Conservation (phyloP, 2,888 invertebrate genomes). For the Caenorhabditis virilis region DNA sequence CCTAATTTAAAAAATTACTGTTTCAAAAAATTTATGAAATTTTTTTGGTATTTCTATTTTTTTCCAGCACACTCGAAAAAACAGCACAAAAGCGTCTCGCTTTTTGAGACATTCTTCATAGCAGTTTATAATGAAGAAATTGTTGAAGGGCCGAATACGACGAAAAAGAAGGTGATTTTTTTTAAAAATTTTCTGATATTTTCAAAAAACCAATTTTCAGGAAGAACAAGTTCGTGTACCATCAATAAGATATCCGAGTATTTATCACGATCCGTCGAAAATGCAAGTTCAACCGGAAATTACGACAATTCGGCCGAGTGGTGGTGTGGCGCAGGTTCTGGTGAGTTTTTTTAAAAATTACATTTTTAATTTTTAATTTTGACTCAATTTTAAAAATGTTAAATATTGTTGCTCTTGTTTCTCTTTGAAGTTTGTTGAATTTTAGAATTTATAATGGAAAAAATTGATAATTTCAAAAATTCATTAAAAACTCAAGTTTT, state of each 20-base stretch:
- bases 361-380: no score
- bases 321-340: conserved; percentile 33
- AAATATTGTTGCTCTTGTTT: no score
- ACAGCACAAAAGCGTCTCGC: conserved; percentile 54
- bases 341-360: no score
- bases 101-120: conserved; percentile 65
- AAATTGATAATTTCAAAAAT: no score
- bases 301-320: conserved; percentile 24
- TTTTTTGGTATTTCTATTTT: no score
- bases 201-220: conserved; percentile 70
- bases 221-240: conserved; percentile 82
- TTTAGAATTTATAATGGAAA: no score
- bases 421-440: no score
- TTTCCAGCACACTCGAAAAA: conserved; percentile 55
- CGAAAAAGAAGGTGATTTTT: conserved; percentile 45
- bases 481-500: no score
- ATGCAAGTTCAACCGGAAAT: conserved; percentile 72
- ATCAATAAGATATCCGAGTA: conserved; percentile 85
- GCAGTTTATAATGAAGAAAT: conserved; percentile 68
- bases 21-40: no score
- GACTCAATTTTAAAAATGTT: no score
- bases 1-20: no score
- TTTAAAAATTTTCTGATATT: not conserved
- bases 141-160: conserved; percentile 51
- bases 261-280: conserved; percentile 88